Evolutionary conservation across 2,113 vertebrate genomes (phyloP), one percentile per base, ranked within the genome.

Genomic region (Seriola dumerili): DNA sequence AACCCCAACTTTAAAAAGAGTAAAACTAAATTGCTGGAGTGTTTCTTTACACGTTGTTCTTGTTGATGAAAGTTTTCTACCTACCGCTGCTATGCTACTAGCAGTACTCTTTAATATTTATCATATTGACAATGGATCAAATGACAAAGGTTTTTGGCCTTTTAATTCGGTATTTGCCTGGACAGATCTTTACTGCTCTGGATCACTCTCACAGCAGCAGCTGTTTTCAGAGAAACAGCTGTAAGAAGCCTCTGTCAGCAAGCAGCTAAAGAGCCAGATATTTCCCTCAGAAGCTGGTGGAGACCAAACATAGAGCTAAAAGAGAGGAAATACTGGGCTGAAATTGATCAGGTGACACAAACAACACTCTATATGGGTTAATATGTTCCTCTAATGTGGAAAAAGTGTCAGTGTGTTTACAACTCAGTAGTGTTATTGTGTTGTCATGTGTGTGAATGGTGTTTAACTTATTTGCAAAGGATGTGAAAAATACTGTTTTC

Each of bases 401-500:
- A 55, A 23, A 55, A 10, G 8, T 55, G 19, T 54, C 46, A 48
- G 16, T 50, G 50, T 21, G 8, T 21, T 52, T 21, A 21, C 50
- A 52, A 8, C 50, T 52, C 8, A 54, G 19, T 13, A 48, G 12
- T 42, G 8, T 10, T 42, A 9, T 11, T 14, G 16, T 66, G 44
- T 32, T 23, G 32, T 21, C 57, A 29, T 57, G 46, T 21, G 10
- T 25, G 25, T 23, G 4, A 54, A 21, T 59, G 44, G 11, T 59
- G 46, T 63, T 12, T 14, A 7, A 8, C 8, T 32, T 7, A 1
- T 32, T 9, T 25, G 21, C 86, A 95, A 96, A 94, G 91, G 95
- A 96, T 96, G 94, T 94, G 94, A 96, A 96, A 97, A 96, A 96
- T 96, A 96, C 92, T 94, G 95, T 97, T 79, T 83, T 87, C 95